phyloP scores from a whole-genome alignment of 1,140 invertebrate genomes.

The Lepidotrigona ventralis region DNA sequence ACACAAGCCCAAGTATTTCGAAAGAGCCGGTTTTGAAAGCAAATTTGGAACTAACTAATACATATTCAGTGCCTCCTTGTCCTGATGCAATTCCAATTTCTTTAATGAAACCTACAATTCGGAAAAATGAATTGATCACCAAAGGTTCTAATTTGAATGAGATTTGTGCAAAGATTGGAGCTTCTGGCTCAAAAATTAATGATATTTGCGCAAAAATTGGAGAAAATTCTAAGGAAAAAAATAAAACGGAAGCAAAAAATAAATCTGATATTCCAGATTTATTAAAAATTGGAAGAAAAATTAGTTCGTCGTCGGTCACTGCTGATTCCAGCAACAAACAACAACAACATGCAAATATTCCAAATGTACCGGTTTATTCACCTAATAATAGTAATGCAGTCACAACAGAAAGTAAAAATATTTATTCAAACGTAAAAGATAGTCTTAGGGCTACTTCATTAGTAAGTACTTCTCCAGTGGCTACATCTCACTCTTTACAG shows the following conservation, averaged over 20 bases:
- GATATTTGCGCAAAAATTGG: slow-evolving; percentile 79
- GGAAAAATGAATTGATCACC: slow-evolving; percentile 73
- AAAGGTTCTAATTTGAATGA: slow-evolving; percentile 74
- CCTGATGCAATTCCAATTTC: slow-evolving; percentile 78
- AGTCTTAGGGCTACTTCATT: slow-evolving; percentile 4
- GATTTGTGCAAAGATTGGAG: slow-evolving; percentile 73
- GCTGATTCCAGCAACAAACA: slow-evolving; percentile 37
- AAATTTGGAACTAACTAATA: slow-evolving; percentile 54
- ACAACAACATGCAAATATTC: slow-evolving; percentile 74
- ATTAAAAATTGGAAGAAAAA: slow-evolving; percentile 75
- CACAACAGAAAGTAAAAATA: slow-evolving; percentile 44
- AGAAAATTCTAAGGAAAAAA: slow-evolving; percentile 77
- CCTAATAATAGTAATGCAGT: slow-evolving; percentile 63
- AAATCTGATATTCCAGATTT: slow-evolving; percentile 76
- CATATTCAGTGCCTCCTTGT: slow-evolving; percentile 73
- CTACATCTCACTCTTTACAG: slow-evolving; percentile 52
- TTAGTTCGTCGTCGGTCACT: not conserved
- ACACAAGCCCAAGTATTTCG: slow-evolving; percentile 2
- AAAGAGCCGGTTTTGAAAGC: slow-evolving; percentile 40
- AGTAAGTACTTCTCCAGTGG: slow-evolving; percentile 37
- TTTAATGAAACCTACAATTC: slow-evolving; percentile 72
- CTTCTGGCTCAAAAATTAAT: slow-evolving; percentile 75
- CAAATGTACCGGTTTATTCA: slow-evolving; percentile 75
- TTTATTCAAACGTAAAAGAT: slow-evolving; percentile 35
- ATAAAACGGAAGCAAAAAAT: slow-evolving; percentile 68